Base-by-base conservation (phyloP, 2,888 invertebrate genomes). In the Tanypteryx hageni region DNA sequence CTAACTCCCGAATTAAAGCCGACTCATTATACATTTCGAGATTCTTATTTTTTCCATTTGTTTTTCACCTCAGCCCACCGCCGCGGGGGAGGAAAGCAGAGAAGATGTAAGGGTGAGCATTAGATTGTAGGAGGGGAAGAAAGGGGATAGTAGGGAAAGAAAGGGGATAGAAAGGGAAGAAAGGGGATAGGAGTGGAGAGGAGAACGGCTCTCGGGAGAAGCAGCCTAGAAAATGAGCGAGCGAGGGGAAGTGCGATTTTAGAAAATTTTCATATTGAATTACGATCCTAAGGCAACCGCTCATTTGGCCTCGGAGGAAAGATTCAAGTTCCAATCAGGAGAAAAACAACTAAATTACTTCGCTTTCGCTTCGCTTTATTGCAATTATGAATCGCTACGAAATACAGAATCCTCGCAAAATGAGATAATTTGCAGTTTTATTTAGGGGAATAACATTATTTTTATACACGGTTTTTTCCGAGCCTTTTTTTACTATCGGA, bases 21-120 rank as follows among this genome's bases (percentile, higher is more conserved):
- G 31, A 61, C 89, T 89, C 64, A 89, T 89, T 89, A 89, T 89
- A 61, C 64, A 89, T 89, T 64, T 89, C 18, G 44, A 64, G 44
- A 64, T 18, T 83, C 57, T 44, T 64, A 68, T 89, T 89, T 89
- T n/a, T 61, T 89, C 64, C 44, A 11, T 89, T 89, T 61, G 89
- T 89, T 64, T 61, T 31, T 44, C n/a, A 11, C 64, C 56, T 68
- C 61, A 58, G 85, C 22, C 86, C 18, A 27, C 22, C n/a, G 89
- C 89, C 89, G 89, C 89, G 89, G 89, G 89, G 89, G 89, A 89
- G 89, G 89, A 64, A 83, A 83, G 83, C 56, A 83, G 83, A 83
- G 89, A 89, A 83, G 89, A 89, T 89, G 89, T 27, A 61, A 61
- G 31, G 61, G 31, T 44, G 89, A 89, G 27, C 64, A 44, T 89